These are phyloP conservation scores for Anoplolepis gracilipes DNA, from an alignment of 1,140 invertebrate genomes.

Conservation along the genomic window DNA sequence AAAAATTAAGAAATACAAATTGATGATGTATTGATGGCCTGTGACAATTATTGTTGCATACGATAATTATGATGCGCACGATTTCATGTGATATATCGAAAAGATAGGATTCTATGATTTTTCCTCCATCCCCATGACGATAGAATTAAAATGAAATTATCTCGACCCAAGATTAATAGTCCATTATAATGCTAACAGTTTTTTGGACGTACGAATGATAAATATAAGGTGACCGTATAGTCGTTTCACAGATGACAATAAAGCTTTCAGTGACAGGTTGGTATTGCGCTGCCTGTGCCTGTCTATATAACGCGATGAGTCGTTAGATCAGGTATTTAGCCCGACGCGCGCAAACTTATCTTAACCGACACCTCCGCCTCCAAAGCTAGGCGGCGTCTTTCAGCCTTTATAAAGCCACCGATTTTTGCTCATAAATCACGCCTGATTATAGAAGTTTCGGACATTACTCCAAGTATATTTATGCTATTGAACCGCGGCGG, in stretches of 20 bases:
- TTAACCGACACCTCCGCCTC: conserved; percentile 60
- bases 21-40: not conserved
- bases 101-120: not conserved
- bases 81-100: not conserved
- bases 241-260: conserved; percentile 59
- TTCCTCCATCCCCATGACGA: not conserved
- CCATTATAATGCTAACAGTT: conserved; percentile 12
- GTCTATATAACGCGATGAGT: conserved; percentile 71
- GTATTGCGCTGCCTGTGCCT: conserved; percentile 33
- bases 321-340: conserved; percentile 76
- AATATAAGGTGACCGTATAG: conserved; percentile 47
- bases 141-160: conserved; percentile 7
- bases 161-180: conserved; percentile 1
- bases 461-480: conserved; percentile 74
- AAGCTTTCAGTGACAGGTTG: conserved; percentile 63
- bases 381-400: conserved; percentile 61
- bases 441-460: conserved; percentile 78
- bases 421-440: conserved; percentile 80
- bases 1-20: not conserved
- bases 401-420: conserved; percentile 75
- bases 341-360: conserved; percentile 65
- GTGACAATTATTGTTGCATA: not conserved
- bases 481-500: conserved; percentile 70
- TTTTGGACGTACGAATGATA: conserved; percentile 38
- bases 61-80: not conserved